These are phyloP conservation scores for Troglohyphantes excavatus DNA, from an alignment of 2,888 invertebrate species.

Conservation along the genomic window DNA sequence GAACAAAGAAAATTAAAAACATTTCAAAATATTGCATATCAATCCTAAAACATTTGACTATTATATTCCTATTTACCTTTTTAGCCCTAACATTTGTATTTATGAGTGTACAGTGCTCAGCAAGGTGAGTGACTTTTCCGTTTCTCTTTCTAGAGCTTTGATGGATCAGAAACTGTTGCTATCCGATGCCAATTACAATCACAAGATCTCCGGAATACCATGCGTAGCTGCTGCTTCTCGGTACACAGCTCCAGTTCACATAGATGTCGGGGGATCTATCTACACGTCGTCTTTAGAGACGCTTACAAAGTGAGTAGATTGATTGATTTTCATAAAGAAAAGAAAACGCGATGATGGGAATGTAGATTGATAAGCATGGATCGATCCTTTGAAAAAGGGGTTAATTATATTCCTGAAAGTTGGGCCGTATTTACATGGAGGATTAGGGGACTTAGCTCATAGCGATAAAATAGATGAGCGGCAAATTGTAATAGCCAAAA, in stretches of 20 bases:
- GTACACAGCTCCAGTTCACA: constrained; percentile 97
- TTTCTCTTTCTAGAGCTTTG: constrained; percentile 69
- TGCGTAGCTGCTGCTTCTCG: constrained; percentile 95
- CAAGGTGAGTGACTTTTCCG: background rate
- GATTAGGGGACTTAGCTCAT: no score
- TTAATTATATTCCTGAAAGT: background rate
- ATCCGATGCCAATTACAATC: constrained; percentile 79
- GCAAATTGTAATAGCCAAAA: no score
- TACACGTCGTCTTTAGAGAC: constrained; percentile 98
- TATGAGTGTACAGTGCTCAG: no score
- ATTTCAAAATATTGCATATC: no score
- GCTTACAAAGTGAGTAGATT: constrained; percentile 90
- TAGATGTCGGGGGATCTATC: constrained; percentile 98
- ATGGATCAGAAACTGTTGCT: constrained; percentile 76
- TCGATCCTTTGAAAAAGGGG: background rate
- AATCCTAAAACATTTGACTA: no score
- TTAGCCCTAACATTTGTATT: no score
- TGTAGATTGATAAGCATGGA: no score
- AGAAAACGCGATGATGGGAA: no score
- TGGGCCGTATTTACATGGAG: background rate
- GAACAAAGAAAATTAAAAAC: no score
- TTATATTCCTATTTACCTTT: no score
- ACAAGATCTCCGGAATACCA: constrained; percentile 93
- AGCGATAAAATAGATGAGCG: no score
- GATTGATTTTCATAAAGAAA: no score